Base-by-base conservation (phyloP, 2,888 invertebrate species). In the Ophraella communa region DNA sequence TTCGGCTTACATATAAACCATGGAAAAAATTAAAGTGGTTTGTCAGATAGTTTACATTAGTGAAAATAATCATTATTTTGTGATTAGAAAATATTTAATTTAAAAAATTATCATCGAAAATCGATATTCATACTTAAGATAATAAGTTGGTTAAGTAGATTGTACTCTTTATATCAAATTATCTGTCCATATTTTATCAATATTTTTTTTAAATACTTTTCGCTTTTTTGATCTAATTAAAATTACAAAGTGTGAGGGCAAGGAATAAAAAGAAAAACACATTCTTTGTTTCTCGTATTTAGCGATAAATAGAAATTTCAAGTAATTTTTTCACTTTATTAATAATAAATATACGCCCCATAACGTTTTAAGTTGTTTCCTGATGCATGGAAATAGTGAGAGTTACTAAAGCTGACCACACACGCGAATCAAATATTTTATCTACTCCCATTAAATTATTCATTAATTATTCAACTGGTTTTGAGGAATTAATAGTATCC, bases 1-100 rank as follows among this genome's bases (percentile, higher is more conserved):
- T 89, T 89, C 89, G 89, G 89, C 81, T 87, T 87, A 85, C 87
- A 87, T 87, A 87, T 86, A 86, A 87, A 10, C 10, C 1, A 3
- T 30, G 18, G 30, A 23, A 51, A 14, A 24, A 30, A 30, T 23
- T 14, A 11, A 1, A 8, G 14, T 8, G 23, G 11, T n/a, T 10
- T n/a, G n/a, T 47, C 23, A 23, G 10, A 33, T 33, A 33, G 11
- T 33, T 33, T n/a, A 33, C n/a, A 4, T n/a, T 1, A n/a, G n/a
- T n/a, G n/a, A n/a, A n/a, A n/a, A n/a, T n/a, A n/a, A n/a, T 27
- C 8, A 27, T 30, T 27, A 10, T 3, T 2, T 42, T 42, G 18
- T 42, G 7, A 18, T n/a, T n/a, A n/a, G n/a, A n/a, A n/a, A n/a
- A n/a, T n/a, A n/a, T n/a, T n/a, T n/a, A n/a, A n/a, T n/a, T n/a